Base-by-base conservation (phyloP, 2,113 vertebrate species). In the Dendrocopos noguchii region DNA sequence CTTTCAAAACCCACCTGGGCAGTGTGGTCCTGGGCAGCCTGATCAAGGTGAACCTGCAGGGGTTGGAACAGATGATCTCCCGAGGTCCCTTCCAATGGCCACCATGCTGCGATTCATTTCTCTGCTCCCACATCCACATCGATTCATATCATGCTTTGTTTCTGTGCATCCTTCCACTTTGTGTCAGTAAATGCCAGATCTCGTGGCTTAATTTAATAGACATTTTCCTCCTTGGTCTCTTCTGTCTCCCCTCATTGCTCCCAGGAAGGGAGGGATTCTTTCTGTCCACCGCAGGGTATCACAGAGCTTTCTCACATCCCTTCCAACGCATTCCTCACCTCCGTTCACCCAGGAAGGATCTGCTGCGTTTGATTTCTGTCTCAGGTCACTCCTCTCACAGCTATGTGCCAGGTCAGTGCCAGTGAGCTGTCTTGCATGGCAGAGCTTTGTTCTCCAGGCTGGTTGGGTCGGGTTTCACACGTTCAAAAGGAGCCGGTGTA, bases 351-450 rank as follows among this genome's bases (percentile, higher is more conserved):
- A 87, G 80, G 65, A 73, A 84, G 73, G 86, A 93, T 74, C 46
- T 84, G 36, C 63, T 76, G 63, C 4, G 2, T 84, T 96, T 94
- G 82, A 67, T 92, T 94, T 89, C 79, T 85, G 75, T 95, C 76
- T 92, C 75, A 90, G 89, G 83, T 91, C 90, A 90, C 67, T 93
- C 14, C 6, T 70, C 80, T 91, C 86, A 47, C 63, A 81, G 77
- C 67, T 87, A 76, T 0, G 22, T 94, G 88, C 83, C 88, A 95
- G 85, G 63, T 95, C 90, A 91, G 83, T 81, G 80, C 90, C 91
- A 86, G 57, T 60, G 70, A 92, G 59, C 15, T 81, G 87, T 92
- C 39, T 82, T 67, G 31, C 87, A 52, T 29, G 78, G 91, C 50
- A 89, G 84, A 80, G 85, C 90, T 91, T 88, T 59, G 57, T 55